Conservation (phyloP, 2,888 invertebrate species). For the Pycnomerus fuliginosus region DNA sequence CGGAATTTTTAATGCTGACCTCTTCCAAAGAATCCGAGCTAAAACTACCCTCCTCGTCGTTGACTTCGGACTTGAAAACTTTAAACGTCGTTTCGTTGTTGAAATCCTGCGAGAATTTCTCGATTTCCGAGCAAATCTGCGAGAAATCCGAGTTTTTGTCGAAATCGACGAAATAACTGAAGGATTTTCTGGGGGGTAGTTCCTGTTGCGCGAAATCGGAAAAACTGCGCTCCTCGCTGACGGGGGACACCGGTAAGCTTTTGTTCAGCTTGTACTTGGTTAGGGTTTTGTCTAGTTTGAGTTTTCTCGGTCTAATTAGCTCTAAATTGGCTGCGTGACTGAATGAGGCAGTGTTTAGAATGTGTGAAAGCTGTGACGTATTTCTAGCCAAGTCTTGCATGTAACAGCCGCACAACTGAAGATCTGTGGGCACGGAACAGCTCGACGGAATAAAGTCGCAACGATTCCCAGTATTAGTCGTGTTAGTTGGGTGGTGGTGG, state of each 20-base stretch:
- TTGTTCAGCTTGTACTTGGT: constrained; percentile 57
- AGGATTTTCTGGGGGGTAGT: constrained; percentile 57
- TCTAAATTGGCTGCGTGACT: constrained; percentile 20
- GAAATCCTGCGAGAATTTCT: constrained; percentile 49
- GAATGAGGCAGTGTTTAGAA: constrained; percentile 29
- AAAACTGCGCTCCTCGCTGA: constrained; percentile 66
- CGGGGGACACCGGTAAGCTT: constrained; percentile 80
- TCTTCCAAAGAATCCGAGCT: constrained; percentile 80
- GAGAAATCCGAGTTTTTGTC: constrained; percentile 47
- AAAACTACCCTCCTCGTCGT: constrained; percentile 64
- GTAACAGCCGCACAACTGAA: constrained; percentile 52
- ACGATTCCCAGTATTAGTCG: constrained; percentile 29
- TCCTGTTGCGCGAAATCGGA: constrained; percentile 45
- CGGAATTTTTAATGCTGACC: constrained; percentile 11
- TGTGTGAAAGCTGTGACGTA: constrained; percentile 41
- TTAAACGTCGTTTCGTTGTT: too few species aligned
- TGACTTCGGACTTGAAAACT: constrained; percentile 6
- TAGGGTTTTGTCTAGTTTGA: constrained; percentile 48
- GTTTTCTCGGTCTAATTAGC: constrained; percentile 45
- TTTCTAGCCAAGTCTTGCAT: constrained; percentile 48
- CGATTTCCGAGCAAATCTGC: constrained; percentile 50
- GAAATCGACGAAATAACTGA: constrained; percentile 67
- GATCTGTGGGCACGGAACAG: constrained; percentile 44
- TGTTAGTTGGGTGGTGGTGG: constrained; percentile 39
- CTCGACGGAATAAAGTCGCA: constrained; percentile 28